Percentiles rank a stretch among this genome's conserved stretches.
Evolutionary conservation across 1,140 invertebrate genomes (phyloP).

Genomic region (Pogonus chalceus): DNA sequence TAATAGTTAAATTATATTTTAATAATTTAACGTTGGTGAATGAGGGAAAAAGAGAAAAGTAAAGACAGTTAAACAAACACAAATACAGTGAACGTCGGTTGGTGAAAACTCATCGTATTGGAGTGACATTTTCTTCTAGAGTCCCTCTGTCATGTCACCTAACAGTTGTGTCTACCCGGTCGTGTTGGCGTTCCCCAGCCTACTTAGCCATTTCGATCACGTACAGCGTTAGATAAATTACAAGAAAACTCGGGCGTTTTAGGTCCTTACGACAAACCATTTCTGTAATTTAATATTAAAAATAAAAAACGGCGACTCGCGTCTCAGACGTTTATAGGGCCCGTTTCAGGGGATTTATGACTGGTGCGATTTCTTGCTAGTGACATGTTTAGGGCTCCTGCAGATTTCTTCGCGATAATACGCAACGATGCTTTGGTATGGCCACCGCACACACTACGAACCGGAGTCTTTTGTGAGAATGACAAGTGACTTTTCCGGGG

Average conservation of each 20-base stretch:
- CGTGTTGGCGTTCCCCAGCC: background rate
- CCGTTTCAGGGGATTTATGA: background rate
- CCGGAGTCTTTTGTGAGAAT: background rate
- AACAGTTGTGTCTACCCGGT: background rate
- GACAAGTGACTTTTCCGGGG: constrained; percentile 4
- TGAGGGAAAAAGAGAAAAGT: no score
- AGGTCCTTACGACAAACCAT: background rate
- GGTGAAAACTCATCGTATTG: no score
- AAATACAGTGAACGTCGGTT: no score
- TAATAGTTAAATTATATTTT: no score
- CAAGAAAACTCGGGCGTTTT: background rate
- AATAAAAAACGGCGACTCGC: background rate
- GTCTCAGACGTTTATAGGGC: background rate
- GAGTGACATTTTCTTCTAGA: background rate
- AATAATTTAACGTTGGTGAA: no score
- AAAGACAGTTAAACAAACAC: no score
- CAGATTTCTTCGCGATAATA: background rate
- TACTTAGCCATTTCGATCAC: background rate
- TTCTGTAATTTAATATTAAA: constrained; percentile 8
- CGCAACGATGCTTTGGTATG: background rate
- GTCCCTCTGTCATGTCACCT: background rate
- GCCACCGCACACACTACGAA: background rate
- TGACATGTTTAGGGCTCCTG: background rate
- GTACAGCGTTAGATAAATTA: background rate
- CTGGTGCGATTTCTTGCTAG: background rate